These are phyloP conservation scores for Panzeria rudis DNA, from an alignment of 2,888 invertebrate species.

Conservation along the genomic window DNA sequence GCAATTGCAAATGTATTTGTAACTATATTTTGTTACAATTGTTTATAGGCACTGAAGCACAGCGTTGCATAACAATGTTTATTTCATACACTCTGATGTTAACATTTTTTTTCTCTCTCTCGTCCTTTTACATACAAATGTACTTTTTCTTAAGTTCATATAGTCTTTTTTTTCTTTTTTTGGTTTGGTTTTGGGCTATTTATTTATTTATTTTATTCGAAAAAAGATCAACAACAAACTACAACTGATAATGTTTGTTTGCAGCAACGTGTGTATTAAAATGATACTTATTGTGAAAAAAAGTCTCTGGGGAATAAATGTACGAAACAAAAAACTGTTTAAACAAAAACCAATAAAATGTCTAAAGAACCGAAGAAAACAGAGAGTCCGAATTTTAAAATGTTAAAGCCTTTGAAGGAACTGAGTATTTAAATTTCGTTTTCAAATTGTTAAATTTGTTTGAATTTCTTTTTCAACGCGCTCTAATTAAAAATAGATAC, in stretches of 20 bases:
- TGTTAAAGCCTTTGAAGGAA: not conserved
- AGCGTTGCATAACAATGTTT: conserved; percentile 73
- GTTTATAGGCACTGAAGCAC: conserved; percentile 80
- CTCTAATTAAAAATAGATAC: not conserved
- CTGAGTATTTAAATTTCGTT: not conserved
- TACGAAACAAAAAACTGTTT: too few species aligned
- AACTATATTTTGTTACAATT: conserved; percentile 79
- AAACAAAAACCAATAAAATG: not conserved
- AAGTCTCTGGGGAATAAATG: conserved; percentile 44
- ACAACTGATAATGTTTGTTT: conserved; percentile 67
- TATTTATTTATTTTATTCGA: conserved; percentile 55
- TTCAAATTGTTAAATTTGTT: not conserved
- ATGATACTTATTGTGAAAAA: conserved; percentile 58
- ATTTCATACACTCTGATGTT: conserved; percentile 63
- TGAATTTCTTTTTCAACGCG: not conserved
- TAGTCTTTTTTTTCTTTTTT: not conserved
- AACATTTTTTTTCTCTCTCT: not conserved
- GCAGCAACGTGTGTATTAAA: conserved; percentile 61
- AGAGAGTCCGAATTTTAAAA: not conserved
- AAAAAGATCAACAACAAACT: conserved; percentile 58
- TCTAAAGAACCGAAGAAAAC: not conserved
- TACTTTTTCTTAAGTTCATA: conserved; percentile 37
- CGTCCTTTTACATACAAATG: conserved; percentile 9
- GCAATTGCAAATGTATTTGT: conserved; percentile 27
- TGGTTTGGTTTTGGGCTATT: conserved; percentile 31